Base-by-base conservation (phyloP, 2,797 vertebrate species). In the Zenarchopterus dispar region DNA sequence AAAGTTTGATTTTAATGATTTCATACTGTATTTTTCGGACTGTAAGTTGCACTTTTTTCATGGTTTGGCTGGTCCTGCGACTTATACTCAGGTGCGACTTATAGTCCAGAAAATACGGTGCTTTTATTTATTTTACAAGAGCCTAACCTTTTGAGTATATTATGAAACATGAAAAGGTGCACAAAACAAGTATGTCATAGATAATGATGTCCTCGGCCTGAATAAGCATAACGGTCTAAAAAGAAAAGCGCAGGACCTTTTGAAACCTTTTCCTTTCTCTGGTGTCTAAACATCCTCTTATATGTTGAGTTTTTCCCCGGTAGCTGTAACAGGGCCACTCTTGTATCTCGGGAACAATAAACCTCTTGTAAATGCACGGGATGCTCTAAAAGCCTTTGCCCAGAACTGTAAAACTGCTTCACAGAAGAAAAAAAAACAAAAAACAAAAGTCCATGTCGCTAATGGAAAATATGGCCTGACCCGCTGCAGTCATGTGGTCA, bases 401-500 rank as follows among this genome's bases (percentile, higher is more conserved):
- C 18, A 24, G 13, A 60, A 67, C 70, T 76, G 57, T 64, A 64
- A 66, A 77, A 56, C 78, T 36, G 49, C 62, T 70, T 59, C 41
- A 68, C 72, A 88, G 80, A 89, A 86, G 88, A 52, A 65, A 28
- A 3, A 3, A 28, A 28, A 26, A n/a, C n/a, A n/a, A n/a, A 26
- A 26, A 26, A 6, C 24, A 33, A 11, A 66, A 26, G 70, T 42
- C 47, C 47, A 10, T 59, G 62, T 28, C 75, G 77, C 80, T 91
- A 93, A 92, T 93, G 92, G 92, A 92, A 92, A 90, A 86, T 80
- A 80, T 77, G 0, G 82, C 88, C 88, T 80, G 85, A 89, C 85
- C 86, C 78, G 48, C 39, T 81, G 24, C 24, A 22, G 67, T 73
- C 56, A 68, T 78, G 81, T 88, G 77, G 85, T 91, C 87, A 86